phyloP scores from a whole-genome alignment of 1,140 invertebrate species.

The Drosophila neocordata region DNA sequence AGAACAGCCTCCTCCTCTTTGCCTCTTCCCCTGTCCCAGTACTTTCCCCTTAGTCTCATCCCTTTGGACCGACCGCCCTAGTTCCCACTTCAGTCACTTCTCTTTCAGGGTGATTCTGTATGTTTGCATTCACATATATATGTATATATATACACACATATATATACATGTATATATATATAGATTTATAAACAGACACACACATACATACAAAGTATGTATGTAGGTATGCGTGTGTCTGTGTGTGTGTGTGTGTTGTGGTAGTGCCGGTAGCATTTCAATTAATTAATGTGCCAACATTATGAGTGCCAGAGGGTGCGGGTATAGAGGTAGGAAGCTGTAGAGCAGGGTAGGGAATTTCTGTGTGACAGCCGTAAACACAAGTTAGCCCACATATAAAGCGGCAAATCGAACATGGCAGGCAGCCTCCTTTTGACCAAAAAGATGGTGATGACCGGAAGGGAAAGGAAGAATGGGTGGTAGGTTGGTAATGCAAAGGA shows the following conservation, averaged over 20 bases:
- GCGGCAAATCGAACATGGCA: constrained; percentile 79
- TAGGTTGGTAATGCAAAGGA: background rate
- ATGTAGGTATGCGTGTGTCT: background rate
- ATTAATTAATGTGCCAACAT: constrained; percentile 80
- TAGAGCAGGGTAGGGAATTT: background rate
- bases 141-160: background rate
- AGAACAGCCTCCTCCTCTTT: constrained; percentile 46
- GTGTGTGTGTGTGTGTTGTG: constrained; percentile 2
- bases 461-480: constrained; percentile 16
- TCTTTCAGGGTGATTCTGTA: constrained; percentile 8
- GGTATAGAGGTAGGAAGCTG: no score
- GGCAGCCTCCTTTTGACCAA: constrained; percentile 44
- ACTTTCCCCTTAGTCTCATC: background rate
- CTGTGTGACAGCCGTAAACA: constrained; percentile 65
- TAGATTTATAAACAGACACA: constrained; percentile 14
- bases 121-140: background rate
- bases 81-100: background rate
- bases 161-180: background rate
- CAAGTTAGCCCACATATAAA: constrained; percentile 76
- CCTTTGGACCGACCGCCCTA: no score
- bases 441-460: constrained; percentile 6
- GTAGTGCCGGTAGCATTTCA: constrained; percentile 68
- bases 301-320: constrained; percentile 49
- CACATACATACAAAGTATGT: background rate
- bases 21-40: background rate